Conservation (phyloP, 2,797 vertebrate species). For the Cottoperca gobio region DNA sequence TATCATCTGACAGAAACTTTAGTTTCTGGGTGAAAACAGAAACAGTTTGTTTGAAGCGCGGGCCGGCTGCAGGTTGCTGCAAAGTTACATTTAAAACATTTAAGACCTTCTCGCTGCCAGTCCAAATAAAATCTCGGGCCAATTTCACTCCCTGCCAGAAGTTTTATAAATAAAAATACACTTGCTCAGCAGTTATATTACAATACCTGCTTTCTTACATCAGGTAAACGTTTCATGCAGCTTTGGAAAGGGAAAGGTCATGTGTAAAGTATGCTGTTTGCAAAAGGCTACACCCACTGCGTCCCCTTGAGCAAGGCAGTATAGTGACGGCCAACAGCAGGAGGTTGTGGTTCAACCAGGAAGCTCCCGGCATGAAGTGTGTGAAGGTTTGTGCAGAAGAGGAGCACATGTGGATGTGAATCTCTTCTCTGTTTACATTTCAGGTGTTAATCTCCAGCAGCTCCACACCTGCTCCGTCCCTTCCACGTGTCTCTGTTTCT, state of each 20-base stretch:
- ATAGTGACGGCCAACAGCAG: slow-evolving; percentile 18
- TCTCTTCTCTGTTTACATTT: neutral
- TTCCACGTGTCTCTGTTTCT: slow-evolving; percentile 27
- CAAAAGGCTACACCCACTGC: neutral
- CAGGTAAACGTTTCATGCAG: slow-evolving; percentile 30
- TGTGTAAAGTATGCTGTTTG: slow-evolving; percentile 16
- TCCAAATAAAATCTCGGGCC: slow-evolving; percentile 47
- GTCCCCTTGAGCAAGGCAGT: slow-evolving; percentile 62
- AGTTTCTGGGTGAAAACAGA: slow-evolving; percentile 12
- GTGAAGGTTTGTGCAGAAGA: neutral
- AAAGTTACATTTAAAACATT: slow-evolving; percentile 52
- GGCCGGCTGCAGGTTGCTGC: slow-evolving; percentile 40
- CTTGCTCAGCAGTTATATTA: slow-evolving; percentile 54
- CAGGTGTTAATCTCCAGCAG: neutral
- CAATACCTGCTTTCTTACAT: slow-evolving; percentile 51
- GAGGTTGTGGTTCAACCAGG: slow-evolving; percentile 37
- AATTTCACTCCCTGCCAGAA: slow-evolving; percentile 22
- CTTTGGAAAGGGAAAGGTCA: slow-evolving; percentile 38
- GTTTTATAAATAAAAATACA: slow-evolving; percentile 57
- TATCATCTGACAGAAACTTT: neutral
- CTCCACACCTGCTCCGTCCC: neutral
- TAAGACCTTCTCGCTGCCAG: slow-evolving; percentile 38
- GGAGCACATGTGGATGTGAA: slow-evolving; percentile 21
- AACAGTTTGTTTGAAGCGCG: too few species aligned
- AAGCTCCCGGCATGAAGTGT: slow-evolving; percentile 34